These are phyloP conservation scores for Ditylenchus weischeri DNA, from an alignment of 2,888 invertebrate species.

Conservation along the genomic window DNA sequence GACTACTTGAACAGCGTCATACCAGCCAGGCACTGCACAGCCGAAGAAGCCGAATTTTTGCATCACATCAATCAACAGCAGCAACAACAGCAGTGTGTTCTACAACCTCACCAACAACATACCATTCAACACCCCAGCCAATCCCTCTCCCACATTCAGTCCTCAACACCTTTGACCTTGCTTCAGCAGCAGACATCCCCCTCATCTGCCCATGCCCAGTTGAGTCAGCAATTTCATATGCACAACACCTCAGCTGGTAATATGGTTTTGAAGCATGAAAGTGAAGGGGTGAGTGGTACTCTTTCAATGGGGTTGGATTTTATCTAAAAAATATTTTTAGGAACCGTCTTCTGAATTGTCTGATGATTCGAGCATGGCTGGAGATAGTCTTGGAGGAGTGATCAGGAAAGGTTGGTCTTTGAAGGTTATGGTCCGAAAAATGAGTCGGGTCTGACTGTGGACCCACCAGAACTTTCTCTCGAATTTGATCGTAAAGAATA, in stretches of 20 bases:
- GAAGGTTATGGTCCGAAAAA: too few species aligned
- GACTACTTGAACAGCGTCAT: slow-evolving; percentile 5
- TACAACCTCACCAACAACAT: not conserved
- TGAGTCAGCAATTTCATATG: slow-evolving; percentile 1
- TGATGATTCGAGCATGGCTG: slow-evolving; percentile 5
- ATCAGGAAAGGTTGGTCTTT: not conserved
- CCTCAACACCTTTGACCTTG: not conserved
- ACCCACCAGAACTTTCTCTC: too few species aligned
- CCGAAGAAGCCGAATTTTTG: slow-evolving; percentile 1
- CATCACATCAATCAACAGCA: slow-evolving; percentile 1
- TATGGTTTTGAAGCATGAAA: not conserved
- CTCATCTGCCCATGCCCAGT: not conserved
- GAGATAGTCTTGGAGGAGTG: not conserved
- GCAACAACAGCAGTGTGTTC: not conserved
- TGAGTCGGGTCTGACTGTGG: too few species aligned
- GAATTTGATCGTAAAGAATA: too few species aligned
- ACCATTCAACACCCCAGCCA: too few species aligned
- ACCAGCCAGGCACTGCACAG: slow-evolving; percentile 2
- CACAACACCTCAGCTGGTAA: not conserved
- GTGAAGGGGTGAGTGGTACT: not conserved
- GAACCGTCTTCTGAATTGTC: slow-evolving; percentile 1
- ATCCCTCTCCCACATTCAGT: not conserved
- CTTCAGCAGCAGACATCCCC: slow-evolving; percentile 1
- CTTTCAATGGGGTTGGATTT: not conserved
- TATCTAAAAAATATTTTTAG: not conserved